Evolutionary conservation across 1,140 invertebrate genomes (phyloP).

Genomic region (Macrosteles quadrilineatus): DNA sequence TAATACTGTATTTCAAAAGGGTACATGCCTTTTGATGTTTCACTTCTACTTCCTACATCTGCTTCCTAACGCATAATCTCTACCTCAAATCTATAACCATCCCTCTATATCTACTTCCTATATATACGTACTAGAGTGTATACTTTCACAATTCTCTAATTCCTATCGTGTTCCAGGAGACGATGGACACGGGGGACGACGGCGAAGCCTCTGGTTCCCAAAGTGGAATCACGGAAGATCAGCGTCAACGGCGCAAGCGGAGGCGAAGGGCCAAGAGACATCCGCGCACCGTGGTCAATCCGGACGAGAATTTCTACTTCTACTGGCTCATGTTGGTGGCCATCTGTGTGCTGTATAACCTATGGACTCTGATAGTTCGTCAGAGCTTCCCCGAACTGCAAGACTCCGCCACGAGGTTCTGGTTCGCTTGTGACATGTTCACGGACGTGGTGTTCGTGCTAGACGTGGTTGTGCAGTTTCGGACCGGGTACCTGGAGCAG

Average conservation of each 20-base stretch:
- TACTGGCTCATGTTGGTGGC: conserved; percentile 92
- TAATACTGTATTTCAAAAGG: too few species aligned
- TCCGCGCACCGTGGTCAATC: conserved; percentile 87
- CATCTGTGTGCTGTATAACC: conserved; percentile 88
- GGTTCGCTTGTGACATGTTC: conserved; percentile 79
- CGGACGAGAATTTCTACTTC: conserved; percentile 94
- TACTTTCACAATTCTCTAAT: too few species aligned
- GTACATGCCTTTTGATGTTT: too few species aligned
- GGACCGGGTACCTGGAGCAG: conserved; percentile 95
- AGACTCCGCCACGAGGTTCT: conserved; percentile 66
- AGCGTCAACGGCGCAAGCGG: conserved; percentile 54
- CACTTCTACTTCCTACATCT: too few species aligned
- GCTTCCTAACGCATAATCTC: too few species aligned
- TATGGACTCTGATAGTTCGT: conserved; percentile 93
- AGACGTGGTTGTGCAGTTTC: conserved; percentile 87
- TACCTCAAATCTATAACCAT: too few species aligned
- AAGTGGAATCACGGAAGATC: conserved; percentile 20
- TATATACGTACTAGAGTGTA: too few species aligned
- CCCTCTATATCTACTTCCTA: too few species aligned
- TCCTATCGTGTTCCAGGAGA: too few species aligned
- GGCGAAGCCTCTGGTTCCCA: conserved; percentile 39
- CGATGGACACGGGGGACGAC: conserved; percentile 59
- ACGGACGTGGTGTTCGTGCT: conserved; percentile 84
- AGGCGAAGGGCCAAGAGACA: conserved; percentile 63
- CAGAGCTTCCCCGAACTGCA: conserved; percentile 92